These are phyloP conservation scores for Macroramphosus scolopax DNA, from an alignment of 2,797 vertebrate genomes.

Conservation along the genomic window DNA sequence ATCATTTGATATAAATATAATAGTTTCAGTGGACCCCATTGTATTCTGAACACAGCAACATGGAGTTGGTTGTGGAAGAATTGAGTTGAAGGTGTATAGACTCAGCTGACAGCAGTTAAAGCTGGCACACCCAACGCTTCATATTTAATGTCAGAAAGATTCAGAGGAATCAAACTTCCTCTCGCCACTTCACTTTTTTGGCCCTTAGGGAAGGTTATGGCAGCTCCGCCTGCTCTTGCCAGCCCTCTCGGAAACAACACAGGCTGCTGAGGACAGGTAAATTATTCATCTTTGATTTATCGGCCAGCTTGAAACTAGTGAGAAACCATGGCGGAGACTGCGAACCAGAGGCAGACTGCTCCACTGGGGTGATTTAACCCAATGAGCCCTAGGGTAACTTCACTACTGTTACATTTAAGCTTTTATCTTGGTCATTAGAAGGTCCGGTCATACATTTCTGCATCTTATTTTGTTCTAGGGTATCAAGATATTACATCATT, in stretches of 20 bases:
- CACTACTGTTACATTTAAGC: too few species aligned
- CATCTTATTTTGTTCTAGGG: too few species aligned
- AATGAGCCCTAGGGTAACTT: too few species aligned
- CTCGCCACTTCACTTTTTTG: too few species aligned
- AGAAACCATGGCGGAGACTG: conserved; percentile 30
- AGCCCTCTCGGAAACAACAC: conserved; percentile 60
- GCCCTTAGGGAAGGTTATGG: conserved; percentile 48
- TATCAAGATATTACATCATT: too few species aligned
- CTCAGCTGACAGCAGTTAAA: conserved; percentile 1
- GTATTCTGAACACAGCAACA: neutral
- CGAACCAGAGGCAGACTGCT: conserved; percentile 34
- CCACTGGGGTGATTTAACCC: conserved; percentile 7
- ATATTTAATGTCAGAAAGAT: conserved; percentile 25
- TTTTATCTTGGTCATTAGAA: too few species aligned
- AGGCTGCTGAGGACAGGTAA: conserved; percentile 56
- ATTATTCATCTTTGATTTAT: conserved; percentile 73
- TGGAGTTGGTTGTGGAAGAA: conserved; percentile 12
- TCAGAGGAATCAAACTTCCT: conserved; percentile 24
- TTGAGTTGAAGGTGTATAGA: conserved; percentile 5
- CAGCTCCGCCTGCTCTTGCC: conserved; percentile 42
- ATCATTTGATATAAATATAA: too few species aligned
- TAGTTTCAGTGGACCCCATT: too few species aligned
- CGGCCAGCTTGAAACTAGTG: conserved; percentile 28
- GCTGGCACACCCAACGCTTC: conserved; percentile 11
- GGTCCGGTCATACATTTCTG: too few species aligned